phyloP scores from a whole-genome alignment of 2,113 vertebrate genomes.

The Phylloscopus whistleri region DNA sequence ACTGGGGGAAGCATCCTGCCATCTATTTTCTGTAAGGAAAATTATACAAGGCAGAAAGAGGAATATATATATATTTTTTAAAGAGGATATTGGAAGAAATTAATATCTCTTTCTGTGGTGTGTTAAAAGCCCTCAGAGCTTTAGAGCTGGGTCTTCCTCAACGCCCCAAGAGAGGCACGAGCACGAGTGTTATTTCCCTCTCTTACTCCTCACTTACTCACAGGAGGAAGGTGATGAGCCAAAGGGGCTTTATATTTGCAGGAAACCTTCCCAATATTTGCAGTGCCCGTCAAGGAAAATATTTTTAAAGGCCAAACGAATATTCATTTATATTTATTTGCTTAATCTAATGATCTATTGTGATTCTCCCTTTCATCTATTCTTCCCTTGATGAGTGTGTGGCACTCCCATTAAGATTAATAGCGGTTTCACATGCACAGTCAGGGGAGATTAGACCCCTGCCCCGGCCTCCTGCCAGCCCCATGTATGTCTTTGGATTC shows the following conservation, averaged over 20 bases:
- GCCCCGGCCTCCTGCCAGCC: slow-evolving; percentile 66
- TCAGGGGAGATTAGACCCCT: slow-evolving; percentile 69
- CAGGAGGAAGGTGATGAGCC: slow-evolving; percentile 41
- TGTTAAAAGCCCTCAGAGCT: slow-evolving; percentile 5
- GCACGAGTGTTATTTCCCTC: slow-evolving; percentile 18
- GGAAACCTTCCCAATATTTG: slow-evolving; percentile 66
- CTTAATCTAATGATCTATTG: slow-evolving; percentile 73
- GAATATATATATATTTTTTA: neutral
- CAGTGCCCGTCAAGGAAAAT: slow-evolving; percentile 65
- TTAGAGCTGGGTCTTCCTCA: slow-evolving; percentile 12
- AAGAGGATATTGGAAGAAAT: slow-evolving; percentile 26
- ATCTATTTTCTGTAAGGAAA: slow-evolving; percentile 33
- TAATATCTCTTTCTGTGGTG: slow-evolving; percentile 49
- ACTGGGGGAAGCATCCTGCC: slow-evolving; percentile 12
- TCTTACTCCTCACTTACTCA: slow-evolving; percentile 35
- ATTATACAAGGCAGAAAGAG: slow-evolving; percentile 12
- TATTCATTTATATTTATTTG: slow-evolving; percentile 75
- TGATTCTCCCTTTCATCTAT: slow-evolving; percentile 71
- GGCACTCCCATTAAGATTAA: slow-evolving; percentile 69
- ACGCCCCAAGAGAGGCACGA: neutral
- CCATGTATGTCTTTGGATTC: slow-evolving; percentile 68
- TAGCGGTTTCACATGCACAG: slow-evolving; percentile 67
- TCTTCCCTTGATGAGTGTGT: slow-evolving; percentile 62
- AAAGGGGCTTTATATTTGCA: slow-evolving; percentile 40
- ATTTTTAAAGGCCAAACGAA: slow-evolving; percentile 74